These are phyloP conservation scores for Macrotrachela quadricornifera DNA, from an alignment of 1,140 invertebrate species.

Conservation along the genomic window DNA sequence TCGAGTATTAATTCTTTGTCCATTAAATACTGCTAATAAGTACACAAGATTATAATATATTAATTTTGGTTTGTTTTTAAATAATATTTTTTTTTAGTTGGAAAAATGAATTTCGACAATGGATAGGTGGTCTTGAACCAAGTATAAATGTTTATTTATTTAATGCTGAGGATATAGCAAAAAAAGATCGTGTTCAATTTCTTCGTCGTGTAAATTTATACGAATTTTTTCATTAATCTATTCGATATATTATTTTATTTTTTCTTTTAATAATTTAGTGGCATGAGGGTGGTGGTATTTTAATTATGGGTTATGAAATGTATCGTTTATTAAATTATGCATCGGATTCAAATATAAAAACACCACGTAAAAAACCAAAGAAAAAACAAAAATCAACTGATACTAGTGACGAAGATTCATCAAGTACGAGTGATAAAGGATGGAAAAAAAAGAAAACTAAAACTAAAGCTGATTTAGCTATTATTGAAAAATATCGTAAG, in stretches of 20 bases:
- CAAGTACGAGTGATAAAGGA: too few relatives aligned
- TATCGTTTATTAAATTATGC: conserved; percentile 35
- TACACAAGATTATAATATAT: too few relatives aligned
- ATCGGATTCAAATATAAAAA: too few relatives aligned
- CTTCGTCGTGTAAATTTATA: conserved; percentile 68
- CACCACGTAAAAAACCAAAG: too few relatives aligned
- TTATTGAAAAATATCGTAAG: too few relatives aligned
- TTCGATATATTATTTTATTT: too few relatives aligned
- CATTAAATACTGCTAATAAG: conserved; percentile 48
- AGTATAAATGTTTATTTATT: conserved; percentile 35
- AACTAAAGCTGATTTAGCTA: too few relatives aligned
- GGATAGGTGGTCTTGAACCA: conserved; percentile 29
- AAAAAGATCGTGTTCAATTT: conserved; percentile 45
- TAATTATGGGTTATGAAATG: conserved; percentile 91
- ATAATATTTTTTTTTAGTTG: conserved; percentile 54
- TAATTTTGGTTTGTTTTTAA: too few relatives aligned
- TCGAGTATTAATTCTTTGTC: conserved; percentile 69
- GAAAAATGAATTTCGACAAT: conserved; percentile 70
- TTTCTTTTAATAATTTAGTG: conserved; percentile 46
- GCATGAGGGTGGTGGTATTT: conserved; percentile 61
- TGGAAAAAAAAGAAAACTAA: too few relatives aligned
- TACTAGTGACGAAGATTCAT: too few relatives aligned
- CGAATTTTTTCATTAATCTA: too few relatives aligned
- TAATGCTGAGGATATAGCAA: conserved; percentile 78
- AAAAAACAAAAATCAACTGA: too few relatives aligned